Evolutionary conservation across 2,113 vertebrate species (phyloP).

Genomic region (Piprites chloris): DNA sequence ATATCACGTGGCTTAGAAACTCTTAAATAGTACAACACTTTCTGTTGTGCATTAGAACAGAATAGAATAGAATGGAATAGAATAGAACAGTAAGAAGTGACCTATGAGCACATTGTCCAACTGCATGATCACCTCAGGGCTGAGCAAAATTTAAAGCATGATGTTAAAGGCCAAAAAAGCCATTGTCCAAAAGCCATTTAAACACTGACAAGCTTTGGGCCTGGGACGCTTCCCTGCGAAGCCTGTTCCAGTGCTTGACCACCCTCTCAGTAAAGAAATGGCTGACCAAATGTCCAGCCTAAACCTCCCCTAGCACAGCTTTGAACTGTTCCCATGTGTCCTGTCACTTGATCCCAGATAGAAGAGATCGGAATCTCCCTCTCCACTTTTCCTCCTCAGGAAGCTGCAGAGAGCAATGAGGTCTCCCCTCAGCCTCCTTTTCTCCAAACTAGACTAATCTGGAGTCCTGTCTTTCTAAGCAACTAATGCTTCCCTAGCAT

Average conservation of each 20-base stretch:
- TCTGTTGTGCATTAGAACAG: neutral
- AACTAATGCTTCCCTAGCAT: neutral
- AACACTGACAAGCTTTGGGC: neutral
- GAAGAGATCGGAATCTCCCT: neutral
- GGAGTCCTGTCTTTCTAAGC: neutral
- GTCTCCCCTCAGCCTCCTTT: neutral
- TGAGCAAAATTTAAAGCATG: neutral
- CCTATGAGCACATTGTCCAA: rapidly evolving
- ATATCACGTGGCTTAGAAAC: neutral
- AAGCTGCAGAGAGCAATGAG: neutral
- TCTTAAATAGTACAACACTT: neutral
- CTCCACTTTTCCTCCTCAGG: neutral
- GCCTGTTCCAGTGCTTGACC: neutral
- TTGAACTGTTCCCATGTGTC: neutral
- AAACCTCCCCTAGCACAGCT: neutral
- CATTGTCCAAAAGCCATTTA: neutral
- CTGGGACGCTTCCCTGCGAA: neutral
- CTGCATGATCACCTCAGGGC: neutral
- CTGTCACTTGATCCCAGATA: neutral
- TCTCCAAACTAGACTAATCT: neutral
- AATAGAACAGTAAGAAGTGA: neutral
- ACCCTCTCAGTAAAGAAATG: neutral
- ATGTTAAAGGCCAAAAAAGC: neutral
- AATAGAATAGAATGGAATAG: too few species aligned
- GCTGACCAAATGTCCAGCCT: rapidly evolving